Base-by-base conservation (phyloP, 2,113 vertebrate genomes). In the Oophaga pumilio region DNA sequence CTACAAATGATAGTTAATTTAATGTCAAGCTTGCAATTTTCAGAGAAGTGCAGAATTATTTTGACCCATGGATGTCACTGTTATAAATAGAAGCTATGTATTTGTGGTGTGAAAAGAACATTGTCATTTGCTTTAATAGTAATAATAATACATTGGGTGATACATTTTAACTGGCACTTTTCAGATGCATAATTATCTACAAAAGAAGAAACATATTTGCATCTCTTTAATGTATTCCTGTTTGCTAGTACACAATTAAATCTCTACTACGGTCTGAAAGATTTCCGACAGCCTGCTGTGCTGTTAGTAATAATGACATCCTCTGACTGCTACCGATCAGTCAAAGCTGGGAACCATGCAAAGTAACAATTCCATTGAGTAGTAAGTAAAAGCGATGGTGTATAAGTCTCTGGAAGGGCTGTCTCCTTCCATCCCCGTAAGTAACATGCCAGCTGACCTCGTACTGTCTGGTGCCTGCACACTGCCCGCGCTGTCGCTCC, bases 371-470 rank as follows among this genome's bases (percentile, higher is more conserved):
- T 77, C 76, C 57, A 85, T 11, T 43, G 76, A 59, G 26, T 17
- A 78, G 85, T 18, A 80, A 33, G 43, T 79, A 26, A 80, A 69
- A 80, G 56, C 69, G 76, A 80, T 86, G 49, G 59, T 71, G 80
- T 66, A 79, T 80, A 87, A 80, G 10, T 22, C 59, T 14, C 17
- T 43, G 13, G 64, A 85, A 17, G 14, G n/a, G 10, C 43, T 26
- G n/a, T 49, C 56, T 74, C 56, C 52, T 50, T 15, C 66, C 24
- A 24, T 59, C 22, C n/a, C 69, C 28, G 28, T 26, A 14, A 53
- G 17, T 18, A 24, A 53, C 33, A 78, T n/a, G 4, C 6, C 33
- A 87, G 50, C 68, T 81, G 24, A 22, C 73, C 28, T 26, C 68
- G 43, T 53, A 82, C 74, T 74, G 53, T 82, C 53, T 77, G 43